Evolutionary conservation across 2,797 vertebrate genomes (phyloP).

Genomic region (Coregonus suidteri): DNA sequence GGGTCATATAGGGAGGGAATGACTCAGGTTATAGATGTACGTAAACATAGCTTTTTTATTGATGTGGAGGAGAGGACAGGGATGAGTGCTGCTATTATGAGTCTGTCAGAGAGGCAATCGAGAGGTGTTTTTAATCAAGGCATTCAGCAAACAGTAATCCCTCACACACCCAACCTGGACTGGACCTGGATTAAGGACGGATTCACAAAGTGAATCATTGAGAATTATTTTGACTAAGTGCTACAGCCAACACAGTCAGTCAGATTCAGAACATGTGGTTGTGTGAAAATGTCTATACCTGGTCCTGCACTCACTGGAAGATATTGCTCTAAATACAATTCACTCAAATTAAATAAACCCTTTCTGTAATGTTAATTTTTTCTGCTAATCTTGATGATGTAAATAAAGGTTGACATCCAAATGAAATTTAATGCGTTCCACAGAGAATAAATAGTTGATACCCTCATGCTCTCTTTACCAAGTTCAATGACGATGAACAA

Average conservation of each 20-base stretch:
- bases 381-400: slow-evolving; percentile 50
- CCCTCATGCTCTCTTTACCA: slow-evolving; percentile 47
- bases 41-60: background rate
- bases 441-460: slow-evolving; percentile 47
- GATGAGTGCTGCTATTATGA: slow-evolving; percentile 25
- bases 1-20: background rate
- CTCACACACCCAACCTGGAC: background rate
- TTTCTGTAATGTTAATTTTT: slow-evolving; percentile 35
- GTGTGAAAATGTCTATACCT: slow-evolving; percentile 5
- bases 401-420: slow-evolving; percentile 66
- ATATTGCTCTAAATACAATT: slow-evolving; percentile 33
- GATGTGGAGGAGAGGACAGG: background rate
- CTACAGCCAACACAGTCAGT: background rate
- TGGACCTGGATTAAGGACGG: background rate
- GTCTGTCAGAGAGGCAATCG: background rate
- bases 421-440: slow-evolving; percentile 59
- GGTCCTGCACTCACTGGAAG: slow-evolving; percentile 13
- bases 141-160: slow-evolving; percentile 30
- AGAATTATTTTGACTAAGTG: background rate
- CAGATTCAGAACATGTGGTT: background rate
- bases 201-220: slow-evolving; percentile 6
- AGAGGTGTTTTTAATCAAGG: slow-evolving; percentile 35
- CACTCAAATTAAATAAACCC: slow-evolving; percentile 33
- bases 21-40: background rate
- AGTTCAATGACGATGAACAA: slow-evolving; percentile 33